Percentiles rank a stretch among this genome's conserved stretches.
Conservation (phyloP, 2,888 invertebrate genomes). For the Plutella xylostella region DNA sequence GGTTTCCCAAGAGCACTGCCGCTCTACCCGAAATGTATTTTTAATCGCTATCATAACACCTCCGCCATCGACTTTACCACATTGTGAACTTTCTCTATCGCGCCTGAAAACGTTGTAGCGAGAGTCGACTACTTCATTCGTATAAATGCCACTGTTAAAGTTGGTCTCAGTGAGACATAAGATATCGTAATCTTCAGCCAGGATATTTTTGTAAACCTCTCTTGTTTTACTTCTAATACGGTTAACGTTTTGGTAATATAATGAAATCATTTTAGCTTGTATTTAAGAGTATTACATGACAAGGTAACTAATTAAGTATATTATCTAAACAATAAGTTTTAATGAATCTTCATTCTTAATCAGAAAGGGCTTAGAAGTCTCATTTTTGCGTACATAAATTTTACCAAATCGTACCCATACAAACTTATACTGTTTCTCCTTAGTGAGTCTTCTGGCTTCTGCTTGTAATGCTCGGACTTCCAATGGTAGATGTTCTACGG, state of each 20-base stretch:
- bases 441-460: slow-evolving; percentile 1
- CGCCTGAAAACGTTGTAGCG: slow-evolving; percentile 5
- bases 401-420: slow-evolving; percentile 1
- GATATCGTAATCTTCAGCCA: slow-evolving; percentile 1
- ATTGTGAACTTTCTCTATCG: background rate
- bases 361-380: background rate
- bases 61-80: slow-evolving; percentile 4
- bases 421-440: background rate
- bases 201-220: background rate
- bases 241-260: slow-evolving; percentile 9
- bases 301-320: background rate
- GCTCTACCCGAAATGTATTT: background rate
- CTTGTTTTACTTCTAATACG: background rate
- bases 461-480: slow-evolving; percentile 13
- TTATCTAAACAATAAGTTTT: background rate
- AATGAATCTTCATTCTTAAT: background rate
- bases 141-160: slow-evolving; percentile 2
- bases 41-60: slow-evolving; percentile 6
- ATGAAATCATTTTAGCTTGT: background rate
- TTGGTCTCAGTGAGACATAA: slow-evolving; percentile 7
- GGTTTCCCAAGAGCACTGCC: background rate
- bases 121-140: slow-evolving; percentile 2
- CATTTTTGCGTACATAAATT: slow-evolving; percentile 2
- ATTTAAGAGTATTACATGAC: background rate
- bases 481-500: slow-evolving; percentile 15